These are phyloP conservation scores for Pilophorus perplexus DNA, from an alignment of 2,888 invertebrate species.

Conservation along the genomic window DNA sequence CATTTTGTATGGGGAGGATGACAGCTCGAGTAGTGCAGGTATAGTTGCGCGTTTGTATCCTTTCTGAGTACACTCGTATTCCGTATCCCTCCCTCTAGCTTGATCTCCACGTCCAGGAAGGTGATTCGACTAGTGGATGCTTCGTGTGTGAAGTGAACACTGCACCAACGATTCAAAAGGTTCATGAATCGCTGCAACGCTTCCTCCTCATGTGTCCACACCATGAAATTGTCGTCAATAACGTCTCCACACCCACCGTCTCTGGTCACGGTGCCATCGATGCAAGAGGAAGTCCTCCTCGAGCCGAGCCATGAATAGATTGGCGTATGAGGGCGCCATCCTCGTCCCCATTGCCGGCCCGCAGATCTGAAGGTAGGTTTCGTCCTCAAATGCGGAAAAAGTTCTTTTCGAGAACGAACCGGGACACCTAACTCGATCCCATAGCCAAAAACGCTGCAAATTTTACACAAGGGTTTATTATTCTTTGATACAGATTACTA, in stretches of 20 bases:
- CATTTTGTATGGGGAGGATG: background rate
- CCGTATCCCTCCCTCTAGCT: background rate
- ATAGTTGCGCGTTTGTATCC: background rate
- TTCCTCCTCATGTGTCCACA: background rate
- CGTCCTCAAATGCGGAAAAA: background rate
- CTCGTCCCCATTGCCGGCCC: background rate
- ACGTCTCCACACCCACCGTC: background rate
- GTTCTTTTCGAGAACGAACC: no score
- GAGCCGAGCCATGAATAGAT: background rate
- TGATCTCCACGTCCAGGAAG: background rate
- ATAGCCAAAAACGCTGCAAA: no score
- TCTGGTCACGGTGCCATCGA: no score
- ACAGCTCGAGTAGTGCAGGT: background rate
- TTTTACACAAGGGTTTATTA: no score
- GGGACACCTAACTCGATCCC: no score
- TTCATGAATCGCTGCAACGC: background rate
- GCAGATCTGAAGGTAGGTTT: background rate
- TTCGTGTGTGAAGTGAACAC: background rate
- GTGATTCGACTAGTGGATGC: background rate
- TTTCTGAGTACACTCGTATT: background rate
- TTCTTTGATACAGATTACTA: no score
- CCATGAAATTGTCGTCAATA: background rate
- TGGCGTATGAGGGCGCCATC: background rate
- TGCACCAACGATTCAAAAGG: background rate
- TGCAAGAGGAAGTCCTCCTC: background rate